Evolutionary conservation across 2,113 vertebrate species (phyloP).

Genomic region (Procavia capensis): DNA sequence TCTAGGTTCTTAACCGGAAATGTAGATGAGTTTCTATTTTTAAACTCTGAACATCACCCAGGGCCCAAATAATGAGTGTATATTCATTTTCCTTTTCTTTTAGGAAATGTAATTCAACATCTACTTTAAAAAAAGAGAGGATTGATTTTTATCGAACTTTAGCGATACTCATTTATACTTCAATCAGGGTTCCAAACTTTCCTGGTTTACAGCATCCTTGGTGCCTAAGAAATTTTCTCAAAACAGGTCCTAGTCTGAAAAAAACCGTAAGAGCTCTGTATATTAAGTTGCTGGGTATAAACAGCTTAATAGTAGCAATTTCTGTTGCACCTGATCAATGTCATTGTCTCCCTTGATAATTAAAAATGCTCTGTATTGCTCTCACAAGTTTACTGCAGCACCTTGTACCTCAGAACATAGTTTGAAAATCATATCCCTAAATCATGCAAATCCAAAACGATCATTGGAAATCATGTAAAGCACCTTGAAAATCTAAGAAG

Average conservation of each 20-base stretch:
- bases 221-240: slow-evolving; percentile 15
- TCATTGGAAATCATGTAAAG: slow-evolving; percentile 24
- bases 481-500: slow-evolving; percentile 31
- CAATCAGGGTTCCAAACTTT: slow-evolving; percentile 22
- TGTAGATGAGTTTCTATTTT: slow-evolving; percentile 24
- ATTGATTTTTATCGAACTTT: slow-evolving; percentile 37
- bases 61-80: background rate
- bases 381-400: background rate
- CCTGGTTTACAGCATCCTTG: background rate
- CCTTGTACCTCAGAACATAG: background rate
- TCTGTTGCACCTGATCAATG: background rate
- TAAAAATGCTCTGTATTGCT: background rate
- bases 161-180: slow-evolving; percentile 19
- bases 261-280: background rate
- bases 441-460: slow-evolving; percentile 48
- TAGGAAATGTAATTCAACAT: slow-evolving; percentile 43
- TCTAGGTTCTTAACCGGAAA: slow-evolving; percentile 24
- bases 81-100: background rate
- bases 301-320: background rate
- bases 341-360: background rate
- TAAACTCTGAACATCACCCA: background rate
- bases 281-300: slow-evolving; percentile 32
- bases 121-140: background rate
- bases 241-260: background rate
- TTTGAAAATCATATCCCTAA: slow-evolving; percentile 28